Evolutionary conservation across 92 coral and sea anemone genomes (phyloP).

Genomic region (Meandrina meandrites): DNA sequence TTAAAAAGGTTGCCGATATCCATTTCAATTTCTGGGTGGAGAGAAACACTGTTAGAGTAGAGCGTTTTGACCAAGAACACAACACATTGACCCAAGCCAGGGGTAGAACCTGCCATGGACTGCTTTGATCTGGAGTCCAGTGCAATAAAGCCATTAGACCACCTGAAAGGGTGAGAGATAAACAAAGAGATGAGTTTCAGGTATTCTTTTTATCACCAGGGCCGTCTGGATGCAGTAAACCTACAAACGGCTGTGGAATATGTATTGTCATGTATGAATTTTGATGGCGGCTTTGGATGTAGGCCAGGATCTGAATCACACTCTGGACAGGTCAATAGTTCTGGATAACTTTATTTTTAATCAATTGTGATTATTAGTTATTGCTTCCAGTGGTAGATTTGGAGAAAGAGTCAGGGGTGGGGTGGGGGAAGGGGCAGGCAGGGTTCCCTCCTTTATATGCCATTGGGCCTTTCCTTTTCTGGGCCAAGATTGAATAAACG

Average conservation of each 20-base stretch:
- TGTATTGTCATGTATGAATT: conserved; percentile 94
- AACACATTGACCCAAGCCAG: too few species aligned
- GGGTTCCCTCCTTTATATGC: too few species aligned
- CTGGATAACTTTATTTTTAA: background rate
- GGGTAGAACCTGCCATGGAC: too few species aligned
- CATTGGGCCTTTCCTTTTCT: too few species aligned
- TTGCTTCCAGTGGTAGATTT: background rate
- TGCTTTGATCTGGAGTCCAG: too few species aligned
- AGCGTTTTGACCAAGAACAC: too few species aligned
- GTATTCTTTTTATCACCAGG: conserved; percentile 43
- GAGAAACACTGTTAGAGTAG: too few species aligned
- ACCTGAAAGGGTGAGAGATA: background rate
- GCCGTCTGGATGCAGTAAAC: conserved; percentile 74
- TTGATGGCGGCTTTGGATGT: conserved; percentile 99
- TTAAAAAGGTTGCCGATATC: too few species aligned
- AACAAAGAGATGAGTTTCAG: background rate
- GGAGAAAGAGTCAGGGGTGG: background rate
- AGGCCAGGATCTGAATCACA: conserved; percentile 99
- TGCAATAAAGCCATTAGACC: too few species aligned
- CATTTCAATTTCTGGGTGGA: too few species aligned
- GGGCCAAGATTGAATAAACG: too few species aligned
- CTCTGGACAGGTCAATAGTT: conserved; percentile 84
- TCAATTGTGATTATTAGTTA: background rate
- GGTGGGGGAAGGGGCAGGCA: too few species aligned
- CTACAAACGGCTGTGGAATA: conserved; percentile 89